Evolutionary conservation across 2,113 vertebrate species (phyloP).

Genomic region (Gymnorhina tibicen): DNA sequence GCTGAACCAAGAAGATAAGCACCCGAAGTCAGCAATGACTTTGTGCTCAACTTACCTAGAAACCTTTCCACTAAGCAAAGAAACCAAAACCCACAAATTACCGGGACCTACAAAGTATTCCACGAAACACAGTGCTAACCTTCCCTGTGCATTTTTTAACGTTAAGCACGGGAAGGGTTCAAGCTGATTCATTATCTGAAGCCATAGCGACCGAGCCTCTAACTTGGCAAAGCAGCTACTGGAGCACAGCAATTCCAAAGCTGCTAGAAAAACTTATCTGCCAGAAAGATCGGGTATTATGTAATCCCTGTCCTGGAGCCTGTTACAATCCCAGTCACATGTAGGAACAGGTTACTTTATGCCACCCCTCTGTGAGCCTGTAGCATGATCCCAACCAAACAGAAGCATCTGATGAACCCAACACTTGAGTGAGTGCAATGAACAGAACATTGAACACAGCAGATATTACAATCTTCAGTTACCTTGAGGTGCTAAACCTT

Average conservation of each 20-base stretch:
- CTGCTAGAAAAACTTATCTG: background rate
- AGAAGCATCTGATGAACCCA: background rate
- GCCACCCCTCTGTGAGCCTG: background rate
- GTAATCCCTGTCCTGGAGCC: background rate
- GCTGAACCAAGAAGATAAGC: conserved; percentile 3
- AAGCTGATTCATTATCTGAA: background rate
- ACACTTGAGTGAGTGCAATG: background rate
- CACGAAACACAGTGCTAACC: background rate
- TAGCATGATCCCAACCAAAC: background rate
- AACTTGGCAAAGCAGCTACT: conserved; percentile 2
- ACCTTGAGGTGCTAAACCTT: conserved; percentile 6
- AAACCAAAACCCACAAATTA: background rate
- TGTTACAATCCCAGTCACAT: background rate
- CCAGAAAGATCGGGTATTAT: conserved; percentile 6
- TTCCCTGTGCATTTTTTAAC: background rate
- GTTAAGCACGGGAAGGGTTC: background rate
- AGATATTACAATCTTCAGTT: background rate
- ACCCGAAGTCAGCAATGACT: background rate
- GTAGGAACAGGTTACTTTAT: background rate
- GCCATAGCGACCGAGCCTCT: background rate
- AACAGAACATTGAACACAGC: background rate
- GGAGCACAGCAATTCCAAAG: conserved; percentile 1
- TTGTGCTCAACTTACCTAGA: background rate
- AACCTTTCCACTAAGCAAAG: background rate
- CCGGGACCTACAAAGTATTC: background rate